phyloP scores from a whole-genome alignment of 2,888 invertebrate species.

The Carabus problematicus region DNA sequence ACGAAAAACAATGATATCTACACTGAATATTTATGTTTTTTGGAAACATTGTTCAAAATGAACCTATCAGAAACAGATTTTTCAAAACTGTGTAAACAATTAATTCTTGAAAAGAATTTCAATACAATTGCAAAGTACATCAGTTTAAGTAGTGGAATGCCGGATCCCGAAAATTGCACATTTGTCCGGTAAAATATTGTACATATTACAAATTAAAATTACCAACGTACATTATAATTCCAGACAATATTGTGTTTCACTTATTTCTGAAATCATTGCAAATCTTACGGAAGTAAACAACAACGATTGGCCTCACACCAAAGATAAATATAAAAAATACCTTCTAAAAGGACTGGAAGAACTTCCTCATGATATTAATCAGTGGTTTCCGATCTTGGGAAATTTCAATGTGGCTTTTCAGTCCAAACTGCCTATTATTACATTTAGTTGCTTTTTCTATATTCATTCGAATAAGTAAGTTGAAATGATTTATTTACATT shows the following conservation, averaged over 20 bases:
- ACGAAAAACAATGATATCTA: constrained; percentile 14
- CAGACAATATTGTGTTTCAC: constrained; percentile 23
- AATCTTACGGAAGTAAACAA: not conserved
- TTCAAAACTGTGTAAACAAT: not conserved
- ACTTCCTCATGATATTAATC: not conserved
- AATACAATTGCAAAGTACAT: constrained; percentile 26
- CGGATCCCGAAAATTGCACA: not conserved
- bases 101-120: constrained; percentile 23
- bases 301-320: not conserved
- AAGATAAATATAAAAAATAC: constrained; percentile 20
- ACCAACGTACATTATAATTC: constrained; percentile 7
- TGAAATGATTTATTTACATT: no score
- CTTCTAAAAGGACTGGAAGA: not conserved
- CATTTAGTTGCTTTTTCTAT: constrained; percentile 31
- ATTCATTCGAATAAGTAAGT: constrained; percentile 31
- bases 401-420: constrained; percentile 6
- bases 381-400: constrained; percentile 25
- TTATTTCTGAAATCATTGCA: constrained; percentile 28
- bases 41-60: constrained; percentile 28
- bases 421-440: constrained; percentile 22
- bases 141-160: not conserved
- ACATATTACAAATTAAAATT: not conserved
- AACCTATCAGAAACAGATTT: constrained; percentile 2
- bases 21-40: constrained; percentile 29
- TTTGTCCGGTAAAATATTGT: not conserved